These are phyloP conservation scores for Mirounga angustirostris DNA, from an alignment of 2,113 vertebrate genomes.

Conservation along the genomic window DNA sequence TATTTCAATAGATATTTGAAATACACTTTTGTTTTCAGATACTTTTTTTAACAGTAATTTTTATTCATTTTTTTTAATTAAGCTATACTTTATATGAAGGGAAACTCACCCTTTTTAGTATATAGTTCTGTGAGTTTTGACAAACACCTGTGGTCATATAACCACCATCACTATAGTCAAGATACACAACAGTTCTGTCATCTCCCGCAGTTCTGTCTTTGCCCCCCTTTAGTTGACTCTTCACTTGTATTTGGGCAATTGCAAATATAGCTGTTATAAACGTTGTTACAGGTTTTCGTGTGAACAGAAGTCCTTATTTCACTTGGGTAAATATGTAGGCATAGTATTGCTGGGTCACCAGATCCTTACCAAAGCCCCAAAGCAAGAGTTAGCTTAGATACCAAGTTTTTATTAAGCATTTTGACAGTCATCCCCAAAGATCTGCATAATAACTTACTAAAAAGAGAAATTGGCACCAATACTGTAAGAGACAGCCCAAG, in stretches of 20 bases:
- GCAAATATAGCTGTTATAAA: background rate
- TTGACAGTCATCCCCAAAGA: constrained; percentile 57
- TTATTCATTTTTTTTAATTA: background rate
- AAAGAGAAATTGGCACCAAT: constrained; percentile 43
- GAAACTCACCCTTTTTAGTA: background rate
- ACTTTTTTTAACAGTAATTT: background rate
- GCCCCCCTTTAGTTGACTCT: background rate
- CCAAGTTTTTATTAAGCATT: constrained; percentile 42
- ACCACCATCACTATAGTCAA: background rate
- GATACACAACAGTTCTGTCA: background rate
- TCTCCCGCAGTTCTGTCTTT: background rate
- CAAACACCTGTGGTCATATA: background rate
- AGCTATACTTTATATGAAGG: background rate
- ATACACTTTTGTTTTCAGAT: background rate
- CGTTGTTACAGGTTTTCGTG: background rate
- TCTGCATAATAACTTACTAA: constrained; percentile 62
- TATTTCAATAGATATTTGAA: background rate
- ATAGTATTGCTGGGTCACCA: background rate
- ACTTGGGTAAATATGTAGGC: background rate
- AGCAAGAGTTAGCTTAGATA: constrained; percentile 37
- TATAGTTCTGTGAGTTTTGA: background rate
- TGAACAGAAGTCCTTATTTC: background rate
- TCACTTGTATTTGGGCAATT: background rate
- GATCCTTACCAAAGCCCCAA: background rate
- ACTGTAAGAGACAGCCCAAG: background rate